phyloP scores from a whole-genome alignment of 1,140 invertebrate species.

The Cotesia vestalis region DNA sequence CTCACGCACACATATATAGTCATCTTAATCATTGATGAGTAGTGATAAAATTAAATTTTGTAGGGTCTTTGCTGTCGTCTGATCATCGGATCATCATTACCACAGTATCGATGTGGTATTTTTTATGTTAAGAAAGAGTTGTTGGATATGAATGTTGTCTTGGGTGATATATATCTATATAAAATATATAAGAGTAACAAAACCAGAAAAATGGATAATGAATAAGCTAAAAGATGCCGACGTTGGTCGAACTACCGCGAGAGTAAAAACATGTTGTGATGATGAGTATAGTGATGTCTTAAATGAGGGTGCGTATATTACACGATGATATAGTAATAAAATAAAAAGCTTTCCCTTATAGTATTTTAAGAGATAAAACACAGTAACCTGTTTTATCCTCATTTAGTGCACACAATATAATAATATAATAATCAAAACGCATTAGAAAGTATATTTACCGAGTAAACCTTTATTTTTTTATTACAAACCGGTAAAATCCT shows the following conservation, averaged over 20 bases:
- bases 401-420: too few species aligned
- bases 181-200: constrained; percentile 38
- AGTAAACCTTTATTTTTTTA: too few species aligned
- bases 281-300: constrained; percentile 40
- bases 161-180: not conserved
- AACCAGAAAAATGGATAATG: constrained; percentile 46
- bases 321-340: constrained; percentile 57
- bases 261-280: constrained; percentile 42
- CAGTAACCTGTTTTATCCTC: not conserved
- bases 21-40: too few species aligned
- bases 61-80: too few species aligned
- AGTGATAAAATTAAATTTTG: too few species aligned
- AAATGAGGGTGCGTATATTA: constrained; percentile 54
- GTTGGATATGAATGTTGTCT: too few species aligned
- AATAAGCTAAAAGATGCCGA: constrained; percentile 43
- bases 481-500: too few species aligned
- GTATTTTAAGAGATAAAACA: constrained; percentile 41
- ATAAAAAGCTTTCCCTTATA: constrained; percentile 57
- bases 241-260: constrained; percentile 27
- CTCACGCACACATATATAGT: too few species aligned
- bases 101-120: not conserved
- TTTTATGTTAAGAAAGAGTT: not conserved
- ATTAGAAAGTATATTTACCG: too few species aligned
- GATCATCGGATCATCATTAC: too few species aligned
- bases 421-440: too few species aligned